Conservation (phyloP, 2,888 invertebrate genomes). For the Acleris cristana region DNA sequence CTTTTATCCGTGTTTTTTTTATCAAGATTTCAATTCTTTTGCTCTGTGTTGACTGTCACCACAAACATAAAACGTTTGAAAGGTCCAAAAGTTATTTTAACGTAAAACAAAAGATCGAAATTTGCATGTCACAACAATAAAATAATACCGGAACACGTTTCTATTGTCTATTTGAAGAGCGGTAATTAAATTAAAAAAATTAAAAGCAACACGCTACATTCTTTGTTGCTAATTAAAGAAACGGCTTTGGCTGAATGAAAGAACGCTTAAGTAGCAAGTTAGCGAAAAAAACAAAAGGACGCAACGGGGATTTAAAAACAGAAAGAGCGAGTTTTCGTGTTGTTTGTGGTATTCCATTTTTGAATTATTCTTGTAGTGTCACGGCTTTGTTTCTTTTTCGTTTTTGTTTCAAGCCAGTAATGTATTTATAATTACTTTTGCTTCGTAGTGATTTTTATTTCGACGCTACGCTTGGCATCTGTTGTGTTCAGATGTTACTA, state of each 20-base stretch:
- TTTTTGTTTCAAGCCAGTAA: slow-evolving; percentile 47
- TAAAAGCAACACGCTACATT: slow-evolving; percentile 79
- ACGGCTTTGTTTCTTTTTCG: slow-evolving; percentile 47
- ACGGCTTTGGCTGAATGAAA: slow-evolving; percentile 73
- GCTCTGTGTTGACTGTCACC: no score
- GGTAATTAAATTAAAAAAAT: slow-evolving; percentile 79
- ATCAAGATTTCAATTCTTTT: no score
- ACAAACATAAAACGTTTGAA: no score
- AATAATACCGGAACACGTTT: slow-evolving; percentile 68
- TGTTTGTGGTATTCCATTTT: slow-evolving; percentile 68
- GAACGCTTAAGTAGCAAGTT: slow-evolving; percentile 80
- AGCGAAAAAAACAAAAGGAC: slow-evolving; percentile 64
- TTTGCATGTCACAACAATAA: slow-evolving; percentile 69
- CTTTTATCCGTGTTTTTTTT: no score
- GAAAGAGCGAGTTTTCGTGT: slow-evolving; percentile 75
- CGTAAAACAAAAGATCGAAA: slow-evolving; percentile 41
- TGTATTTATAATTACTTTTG: slow-evolving; percentile 37
- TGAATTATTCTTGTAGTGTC: slow-evolving; percentile 58
- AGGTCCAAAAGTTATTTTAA: no score
- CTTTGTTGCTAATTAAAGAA: slow-evolving; percentile 81
- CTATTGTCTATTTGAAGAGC: slow-evolving; percentile 70
- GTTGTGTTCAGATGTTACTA: slow-evolving; percentile 61
- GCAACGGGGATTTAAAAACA: slow-evolving; percentile 69
- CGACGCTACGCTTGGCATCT: slow-evolving; percentile 54
- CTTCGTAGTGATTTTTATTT: slow-evolving; percentile 32